Percentiles rank a stretch among this genome's conserved stretches.
These are phyloP conservation scores for Frieseomelitta varia DNA, from an alignment of 1,140 invertebrate species.

Conservation along the genomic window DNA sequence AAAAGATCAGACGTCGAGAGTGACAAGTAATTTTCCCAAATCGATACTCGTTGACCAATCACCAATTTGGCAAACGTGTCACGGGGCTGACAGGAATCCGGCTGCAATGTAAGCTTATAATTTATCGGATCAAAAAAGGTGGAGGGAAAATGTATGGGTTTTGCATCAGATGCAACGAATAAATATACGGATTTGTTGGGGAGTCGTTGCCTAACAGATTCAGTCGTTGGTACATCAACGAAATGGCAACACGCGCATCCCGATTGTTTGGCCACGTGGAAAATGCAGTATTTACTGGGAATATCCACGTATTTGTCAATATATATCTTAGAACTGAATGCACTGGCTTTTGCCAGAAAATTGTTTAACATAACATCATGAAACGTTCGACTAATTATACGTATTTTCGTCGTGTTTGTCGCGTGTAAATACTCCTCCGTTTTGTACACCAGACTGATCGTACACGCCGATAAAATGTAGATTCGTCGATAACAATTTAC, in stretches of 20 bases:
- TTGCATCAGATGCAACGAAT: constrained; percentile 76
- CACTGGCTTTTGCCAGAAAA: constrained; percentile 6
- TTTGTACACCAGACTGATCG: neutral
- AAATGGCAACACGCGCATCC: constrained; percentile 46
- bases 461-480: neutral
- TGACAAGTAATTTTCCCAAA: constrained; percentile 58
- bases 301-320: constrained; percentile 28
- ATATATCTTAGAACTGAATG: constrained; percentile 27
- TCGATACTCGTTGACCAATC: constrained; percentile 62
- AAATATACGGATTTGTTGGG: constrained; percentile 77
- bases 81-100: constrained; percentile 72
- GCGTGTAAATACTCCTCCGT: neutral
- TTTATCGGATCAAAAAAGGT: constrained; percentile 81
- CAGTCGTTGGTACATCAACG: constrained; percentile 49
- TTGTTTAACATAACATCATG: constrained; percentile 28
- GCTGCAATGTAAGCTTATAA: constrained; percentile 76
- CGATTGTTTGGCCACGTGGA: neutral
- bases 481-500: neutral
- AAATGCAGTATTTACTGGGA: constrained; percentile 24
- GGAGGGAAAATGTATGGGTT: constrained; percentile 77
- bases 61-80: constrained; percentile 72
- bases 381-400: constrained; percentile 23
- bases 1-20: constrained; percentile 49
- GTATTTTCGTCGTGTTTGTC: too few relatives aligned
- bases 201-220: constrained; percentile 65